Percentiles rank a stretch among this genome's conserved stretches.
Evolutionary conservation across 1,140 invertebrate genomes (phyloP).

Genomic region (Polyergus mexicanus): DNA sequence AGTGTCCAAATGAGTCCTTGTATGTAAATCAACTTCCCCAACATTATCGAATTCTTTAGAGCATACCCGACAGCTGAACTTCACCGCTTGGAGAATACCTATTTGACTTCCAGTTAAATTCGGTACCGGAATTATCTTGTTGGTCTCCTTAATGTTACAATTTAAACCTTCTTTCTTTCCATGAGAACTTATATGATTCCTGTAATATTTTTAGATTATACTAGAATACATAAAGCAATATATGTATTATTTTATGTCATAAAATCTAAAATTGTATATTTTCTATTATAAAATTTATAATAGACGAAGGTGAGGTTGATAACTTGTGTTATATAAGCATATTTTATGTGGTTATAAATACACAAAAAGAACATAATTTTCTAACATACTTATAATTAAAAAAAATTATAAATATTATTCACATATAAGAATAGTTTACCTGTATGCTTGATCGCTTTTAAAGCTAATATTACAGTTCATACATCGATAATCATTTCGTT

Average conservation of each 20-base stretch:
- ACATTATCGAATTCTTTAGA: constrained; percentile 77
- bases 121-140: constrained; percentile 66
- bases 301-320: no score
- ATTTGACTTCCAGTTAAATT: constrained; percentile 72
- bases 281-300: no score
- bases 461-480: constrained; percentile 75
- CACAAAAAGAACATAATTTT: background rate
- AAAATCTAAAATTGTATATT: background rate
- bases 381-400: background rate
- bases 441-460: constrained; percentile 75
- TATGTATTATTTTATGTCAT: background rate
- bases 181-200: constrained; percentile 75
- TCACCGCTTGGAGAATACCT: constrained; percentile 74
- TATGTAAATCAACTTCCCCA: constrained; percentile 78
- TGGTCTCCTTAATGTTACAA: constrained; percentile 59
- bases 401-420: background rate
- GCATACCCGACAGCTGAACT: constrained; percentile 79
- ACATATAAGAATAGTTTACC: constrained; percentile 64
- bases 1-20: constrained; percentile 74
- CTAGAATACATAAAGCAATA: background rate
- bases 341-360: background rate
- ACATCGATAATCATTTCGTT: constrained; percentile 64
- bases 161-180: constrained; percentile 67
- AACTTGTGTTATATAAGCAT: constrained; percentile 9
- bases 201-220: constrained; percentile 55